Evolutionary conservation across 2,797 vertebrate species (phyloP).

Genomic region (Anabacerthia variegaticeps): DNA sequence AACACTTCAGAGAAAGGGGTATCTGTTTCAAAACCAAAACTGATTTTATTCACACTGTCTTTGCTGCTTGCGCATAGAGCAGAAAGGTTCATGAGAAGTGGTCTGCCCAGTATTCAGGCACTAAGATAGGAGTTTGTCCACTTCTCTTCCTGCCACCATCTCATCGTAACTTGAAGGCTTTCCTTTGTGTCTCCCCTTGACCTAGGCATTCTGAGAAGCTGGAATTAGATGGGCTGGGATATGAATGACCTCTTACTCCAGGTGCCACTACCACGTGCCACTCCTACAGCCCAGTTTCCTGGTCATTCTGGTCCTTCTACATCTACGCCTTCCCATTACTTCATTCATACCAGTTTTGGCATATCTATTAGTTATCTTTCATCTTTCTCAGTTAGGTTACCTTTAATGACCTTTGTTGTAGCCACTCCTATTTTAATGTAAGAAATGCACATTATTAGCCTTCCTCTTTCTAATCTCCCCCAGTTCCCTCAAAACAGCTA

Average conservation of each 20-base stretch:
- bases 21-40: neutral
- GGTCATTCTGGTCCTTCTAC: neutral
- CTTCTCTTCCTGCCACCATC: neutral
- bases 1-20: neutral
- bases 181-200: neutral
- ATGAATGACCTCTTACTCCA: neutral
- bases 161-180: neutral
- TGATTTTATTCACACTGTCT: neutral
- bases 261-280: neutral
- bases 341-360: neutral
- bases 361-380: neutral
- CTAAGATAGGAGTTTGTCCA: neutral
- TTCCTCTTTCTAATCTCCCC: neutral
- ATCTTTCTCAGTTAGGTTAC: neutral
- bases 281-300: neutral
- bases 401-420: neutral
- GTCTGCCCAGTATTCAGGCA: neutral
- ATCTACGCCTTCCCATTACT: neutral
- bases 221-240: neutral
- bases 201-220: neutral
- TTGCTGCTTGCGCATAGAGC: neutral
- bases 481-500: neutral
- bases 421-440: neutral
- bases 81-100: neutral
- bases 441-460: neutral